phyloP scores from a whole-genome alignment of 2,888 invertebrate species.

The Callosobruchus maculatus region DNA sequence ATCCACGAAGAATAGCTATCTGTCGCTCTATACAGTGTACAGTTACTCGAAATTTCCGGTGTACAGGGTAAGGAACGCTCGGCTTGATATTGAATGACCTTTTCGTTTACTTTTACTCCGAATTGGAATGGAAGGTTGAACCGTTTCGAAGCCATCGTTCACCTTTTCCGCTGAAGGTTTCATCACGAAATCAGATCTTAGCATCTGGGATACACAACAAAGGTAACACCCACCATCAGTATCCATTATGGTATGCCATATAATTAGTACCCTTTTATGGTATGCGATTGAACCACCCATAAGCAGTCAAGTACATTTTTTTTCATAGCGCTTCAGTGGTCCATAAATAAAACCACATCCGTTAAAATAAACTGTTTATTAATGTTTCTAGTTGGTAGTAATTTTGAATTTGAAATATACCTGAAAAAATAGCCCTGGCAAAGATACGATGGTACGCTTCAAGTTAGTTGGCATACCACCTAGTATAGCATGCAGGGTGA shows the following conservation, averaged over 20 bases:
- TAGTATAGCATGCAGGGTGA: too few relatives aligned
- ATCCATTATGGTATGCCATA: background rate
- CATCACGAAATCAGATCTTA: background rate
- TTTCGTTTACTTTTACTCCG: background rate
- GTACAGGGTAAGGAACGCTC: background rate
- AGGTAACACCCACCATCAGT: background rate
- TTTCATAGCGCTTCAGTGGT: too few relatives aligned
- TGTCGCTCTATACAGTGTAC: background rate
- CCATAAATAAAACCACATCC: too few relatives aligned
- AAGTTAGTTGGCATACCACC: too few relatives aligned
- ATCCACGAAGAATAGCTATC: background rate
- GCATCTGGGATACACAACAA: background rate
- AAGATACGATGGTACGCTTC: too few relatives aligned
- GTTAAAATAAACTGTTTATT: too few relatives aligned
- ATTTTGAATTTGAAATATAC: too few relatives aligned
- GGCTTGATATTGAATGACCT: background rate
- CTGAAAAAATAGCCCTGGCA: too few relatives aligned
- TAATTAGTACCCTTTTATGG: background rate
- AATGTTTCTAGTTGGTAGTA: too few relatives aligned
- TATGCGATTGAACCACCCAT: too few relatives aligned
- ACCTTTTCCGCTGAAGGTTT: background rate
- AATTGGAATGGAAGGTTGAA: background rate
- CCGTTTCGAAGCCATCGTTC: background rate
- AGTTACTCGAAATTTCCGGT: background rate
- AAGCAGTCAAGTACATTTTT: too few relatives aligned